phyloP scores from a whole-genome alignment of 2,113 vertebrate species.

The Glaucidium brasilianum region DNA sequence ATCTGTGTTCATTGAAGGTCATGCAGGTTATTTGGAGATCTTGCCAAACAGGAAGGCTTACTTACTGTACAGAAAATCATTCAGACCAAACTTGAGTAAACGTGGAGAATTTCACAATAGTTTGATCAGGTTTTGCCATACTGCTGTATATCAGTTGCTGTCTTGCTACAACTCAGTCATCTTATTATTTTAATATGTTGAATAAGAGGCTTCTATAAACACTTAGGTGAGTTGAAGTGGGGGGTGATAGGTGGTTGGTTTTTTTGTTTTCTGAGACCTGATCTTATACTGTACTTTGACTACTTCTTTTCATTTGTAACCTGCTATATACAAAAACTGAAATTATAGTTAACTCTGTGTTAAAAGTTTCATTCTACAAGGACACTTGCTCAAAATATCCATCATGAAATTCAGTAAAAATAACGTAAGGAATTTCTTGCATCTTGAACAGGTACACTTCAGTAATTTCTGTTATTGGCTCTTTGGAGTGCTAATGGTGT shows the following conservation, averaged over 20 bases:
- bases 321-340: not conserved
- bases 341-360: not conserved
- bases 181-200: not conserved
- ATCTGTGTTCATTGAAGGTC: not conserved
- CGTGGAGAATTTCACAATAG: not conserved
- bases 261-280: not conserved
- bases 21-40: not conserved
- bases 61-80: not conserved
- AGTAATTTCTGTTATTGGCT: not conserved
- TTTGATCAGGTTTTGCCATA: not conserved
- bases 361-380: not conserved
- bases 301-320: not conserved
- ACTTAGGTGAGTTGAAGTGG: rapidly evolving
- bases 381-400: not conserved
- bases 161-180: not conserved
- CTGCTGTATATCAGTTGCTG: not conserved
- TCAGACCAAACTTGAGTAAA: not conserved
- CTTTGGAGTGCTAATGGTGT: not conserved
- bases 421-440: not conserved
- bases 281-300: not conserved
- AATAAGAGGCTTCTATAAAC: not conserved
- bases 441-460: not conserved
- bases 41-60: not conserved
- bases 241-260: not conserved
- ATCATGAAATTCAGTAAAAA: not conserved